A percentile compares a stretch with the other conserved stretches of the same genome.
These are phyloP conservation scores for Cercopithecus mona DNA, from an alignment of 2,113 vertebrate genomes.

Conservation along the genomic window DNA sequence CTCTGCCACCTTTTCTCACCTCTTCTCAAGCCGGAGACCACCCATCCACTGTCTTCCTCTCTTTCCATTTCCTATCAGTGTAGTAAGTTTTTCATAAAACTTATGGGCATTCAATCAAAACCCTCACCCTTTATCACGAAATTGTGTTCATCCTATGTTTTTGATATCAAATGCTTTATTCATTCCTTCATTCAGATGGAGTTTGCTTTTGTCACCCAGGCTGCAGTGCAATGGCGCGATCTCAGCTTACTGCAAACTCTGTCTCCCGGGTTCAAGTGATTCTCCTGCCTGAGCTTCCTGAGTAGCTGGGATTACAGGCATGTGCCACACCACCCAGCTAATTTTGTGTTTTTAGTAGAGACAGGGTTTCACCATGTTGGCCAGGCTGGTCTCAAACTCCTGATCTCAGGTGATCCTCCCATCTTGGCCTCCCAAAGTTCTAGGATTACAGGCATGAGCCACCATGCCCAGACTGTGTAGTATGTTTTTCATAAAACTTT, in stretches of 20 bases:
- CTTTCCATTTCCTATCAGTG: background rate
- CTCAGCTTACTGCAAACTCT: background rate
- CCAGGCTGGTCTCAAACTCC: background rate
- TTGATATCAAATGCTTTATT: background rate
- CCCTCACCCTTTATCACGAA: background rate
- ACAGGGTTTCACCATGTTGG: background rate
- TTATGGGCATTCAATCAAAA: background rate
- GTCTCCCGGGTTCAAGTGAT: background rate
- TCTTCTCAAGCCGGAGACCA: background rate
- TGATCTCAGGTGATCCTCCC: no score
- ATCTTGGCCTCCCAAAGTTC: no score
- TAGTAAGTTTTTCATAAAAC: background rate
- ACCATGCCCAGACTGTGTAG: background rate
- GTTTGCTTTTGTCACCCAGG: no score
- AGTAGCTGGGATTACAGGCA: background rate
- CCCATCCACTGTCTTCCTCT: background rate
- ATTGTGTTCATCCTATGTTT: background rate
- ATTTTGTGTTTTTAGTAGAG: background rate
- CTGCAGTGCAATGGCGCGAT: background rate
- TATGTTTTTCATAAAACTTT: background rate
- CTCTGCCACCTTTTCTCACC: no score
- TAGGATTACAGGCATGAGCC: no score
- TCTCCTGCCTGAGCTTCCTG: background rate
- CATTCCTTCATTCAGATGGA: no score
- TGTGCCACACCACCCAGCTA: background rate